A percentile compares a stretch with the other conserved stretches of the same genome.
phyloP scores from a whole-genome alignment of 2,888 invertebrate genomes.

The Andrena chrysosceles region DNA sequence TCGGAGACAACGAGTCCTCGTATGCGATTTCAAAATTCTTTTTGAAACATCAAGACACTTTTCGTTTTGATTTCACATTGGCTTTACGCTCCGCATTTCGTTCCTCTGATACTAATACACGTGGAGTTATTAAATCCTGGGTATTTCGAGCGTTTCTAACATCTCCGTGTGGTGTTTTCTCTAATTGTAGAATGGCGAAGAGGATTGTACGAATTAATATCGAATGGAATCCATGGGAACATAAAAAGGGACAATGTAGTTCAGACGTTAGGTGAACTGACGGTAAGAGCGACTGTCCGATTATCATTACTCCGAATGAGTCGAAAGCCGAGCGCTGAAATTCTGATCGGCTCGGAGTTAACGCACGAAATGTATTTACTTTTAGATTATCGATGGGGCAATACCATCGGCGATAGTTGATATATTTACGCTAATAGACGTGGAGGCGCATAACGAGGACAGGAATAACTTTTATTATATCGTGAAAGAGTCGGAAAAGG shows the following conservation, averaged over 20 bases:
- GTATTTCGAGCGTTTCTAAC: background rate
- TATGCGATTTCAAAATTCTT: too few species aligned
- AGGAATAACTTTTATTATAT: constrained; percentile 92
- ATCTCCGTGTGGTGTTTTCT: constrained; percentile 9
- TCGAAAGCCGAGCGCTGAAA: too few species aligned
- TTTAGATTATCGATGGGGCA: constrained; percentile 91
- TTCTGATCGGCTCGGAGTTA: too few species aligned
- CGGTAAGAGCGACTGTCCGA: constrained; percentile 88
- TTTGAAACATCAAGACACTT: too few species aligned
- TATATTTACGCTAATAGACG: constrained; percentile 93
- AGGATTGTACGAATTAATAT: constrained; percentile 92
- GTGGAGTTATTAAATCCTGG: background rate
- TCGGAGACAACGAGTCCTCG: too few species aligned
- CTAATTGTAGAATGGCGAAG: constrained; percentile 88
- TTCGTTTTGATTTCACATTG: too few species aligned
- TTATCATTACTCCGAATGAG: too few species aligned
- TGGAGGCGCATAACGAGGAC: constrained; percentile 92
- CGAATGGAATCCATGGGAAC: constrained; percentile 91
- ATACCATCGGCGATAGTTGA: constrained; percentile 94
- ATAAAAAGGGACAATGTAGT: constrained; percentile 93
- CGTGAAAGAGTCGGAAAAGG: constrained; percentile 92
- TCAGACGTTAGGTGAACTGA: constrained; percentile 90
- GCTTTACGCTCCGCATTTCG: too few species aligned
- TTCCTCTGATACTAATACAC: too few species aligned
- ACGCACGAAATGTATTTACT: constrained; percentile 62